Percentiles rank a stretch among this genome's conserved stretches.
These are phyloP conservation scores for Paedocypris sp. DNA, from an alignment of 2,113 vertebrate species.

Conservation along the genomic window DNA sequence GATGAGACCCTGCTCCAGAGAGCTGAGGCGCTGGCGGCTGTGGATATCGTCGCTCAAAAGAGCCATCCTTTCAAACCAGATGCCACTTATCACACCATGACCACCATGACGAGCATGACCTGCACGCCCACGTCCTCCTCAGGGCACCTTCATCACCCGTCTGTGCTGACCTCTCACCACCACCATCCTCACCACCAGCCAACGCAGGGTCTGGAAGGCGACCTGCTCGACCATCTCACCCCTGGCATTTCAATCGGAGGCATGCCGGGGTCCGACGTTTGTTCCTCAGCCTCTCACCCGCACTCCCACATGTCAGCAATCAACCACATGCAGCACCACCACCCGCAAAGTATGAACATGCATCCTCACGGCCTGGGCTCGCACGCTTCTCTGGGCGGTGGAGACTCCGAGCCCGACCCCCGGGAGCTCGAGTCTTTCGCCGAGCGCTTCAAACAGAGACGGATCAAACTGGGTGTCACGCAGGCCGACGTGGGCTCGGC, in stretches of 20 bases:
- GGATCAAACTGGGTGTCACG: conserved; percentile 87
- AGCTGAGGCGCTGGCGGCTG: conserved; percentile 82
- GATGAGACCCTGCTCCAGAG: conserved; percentile 81
- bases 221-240: conserved; percentile 81
- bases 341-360: conserved; percentile 71
- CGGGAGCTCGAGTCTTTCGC: conserved; percentile 87
- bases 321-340: conserved; percentile 74
- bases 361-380: conserved; percentile 68
- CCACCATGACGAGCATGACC: conserved; percentile 85
- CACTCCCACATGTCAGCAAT: conserved; percentile 81
- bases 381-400: conserved; percentile 59
- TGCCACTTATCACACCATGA: conserved; percentile 92
- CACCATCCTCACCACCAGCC: conserved; percentile 71
- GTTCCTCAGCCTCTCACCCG: conserved; percentile 70
- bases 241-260: conserved; percentile 69
- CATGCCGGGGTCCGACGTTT: conserved; percentile 74
- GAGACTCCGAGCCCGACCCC: conserved; percentile 77
- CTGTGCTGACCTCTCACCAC: conserved; percentile 77
- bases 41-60: conserved; percentile 83
- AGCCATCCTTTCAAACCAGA: conserved; percentile 88
- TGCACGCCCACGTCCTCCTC: conserved; percentile 79
- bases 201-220: conserved; percentile 73
- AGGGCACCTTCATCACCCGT: conserved; percentile 79
- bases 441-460: conserved; percentile 83
- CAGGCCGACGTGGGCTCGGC: conserved; percentile 85